phyloP scores from a whole-genome alignment of 2,797 vertebrate genomes.

The Anguilla pacifica region DNA sequence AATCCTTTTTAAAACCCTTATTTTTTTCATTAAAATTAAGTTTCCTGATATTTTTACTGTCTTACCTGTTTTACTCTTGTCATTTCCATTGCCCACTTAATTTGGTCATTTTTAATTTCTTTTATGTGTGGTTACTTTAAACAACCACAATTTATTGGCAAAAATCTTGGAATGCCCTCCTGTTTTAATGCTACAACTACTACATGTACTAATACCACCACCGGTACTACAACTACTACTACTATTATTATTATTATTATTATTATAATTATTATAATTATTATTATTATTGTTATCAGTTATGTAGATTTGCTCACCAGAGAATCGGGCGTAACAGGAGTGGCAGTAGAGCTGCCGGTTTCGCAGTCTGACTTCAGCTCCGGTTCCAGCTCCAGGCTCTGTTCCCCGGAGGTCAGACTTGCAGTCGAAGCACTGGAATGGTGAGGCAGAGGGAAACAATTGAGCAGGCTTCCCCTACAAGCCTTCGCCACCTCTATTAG shows the following conservation, averaged over 20 bases:
- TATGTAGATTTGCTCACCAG: constrained; percentile 72
- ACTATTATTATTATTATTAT: neutral
- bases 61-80: too few species aligned
- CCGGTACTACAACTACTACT: too few species aligned
- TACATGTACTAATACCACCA: too few species aligned
- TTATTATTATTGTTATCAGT: neutral
- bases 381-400: constrained; percentile 76
- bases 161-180: too few species aligned
- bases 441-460: constrained; percentile 29
- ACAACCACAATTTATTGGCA: too few species aligned
- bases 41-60: too few species aligned
- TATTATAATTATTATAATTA: neutral
- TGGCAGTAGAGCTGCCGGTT: constrained; percentile 86
- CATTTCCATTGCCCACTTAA: too few species aligned
- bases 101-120: too few species aligned
- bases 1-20: too few species aligned
- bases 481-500: neutral
- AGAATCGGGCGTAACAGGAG: constrained; percentile 84
- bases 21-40: too few species aligned
- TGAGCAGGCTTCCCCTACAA: constrained; percentile 29
- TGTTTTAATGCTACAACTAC: too few species aligned
- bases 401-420: constrained; percentile 76
- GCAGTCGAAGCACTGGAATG: constrained; percentile 83
- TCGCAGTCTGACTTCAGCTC: constrained; percentile 86
- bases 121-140: too few species aligned